Evolutionary conservation across 2,113 vertebrate species (phyloP).

Genomic region (Paralichthys olivaceus): DNA sequence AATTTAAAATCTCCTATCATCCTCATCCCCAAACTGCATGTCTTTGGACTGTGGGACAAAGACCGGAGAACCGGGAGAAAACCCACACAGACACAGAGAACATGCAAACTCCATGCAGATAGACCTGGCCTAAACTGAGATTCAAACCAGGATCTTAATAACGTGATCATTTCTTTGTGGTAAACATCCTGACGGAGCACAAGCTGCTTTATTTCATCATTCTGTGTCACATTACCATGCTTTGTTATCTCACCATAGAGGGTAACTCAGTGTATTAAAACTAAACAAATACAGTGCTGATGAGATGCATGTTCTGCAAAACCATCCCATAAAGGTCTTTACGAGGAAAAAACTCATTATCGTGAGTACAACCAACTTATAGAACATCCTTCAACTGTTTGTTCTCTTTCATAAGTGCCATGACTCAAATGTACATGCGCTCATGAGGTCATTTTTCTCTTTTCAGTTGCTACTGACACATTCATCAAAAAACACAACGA

Average conservation of each 20-base stretch:
- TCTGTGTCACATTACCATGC: neutral
- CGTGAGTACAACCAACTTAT: neutral
- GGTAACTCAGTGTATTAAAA: too few species aligned
- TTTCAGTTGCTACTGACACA: conserved; percentile 48
- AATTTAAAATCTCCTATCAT: too few species aligned
- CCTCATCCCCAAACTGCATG: too few species aligned
- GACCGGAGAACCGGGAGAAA: too few species aligned
- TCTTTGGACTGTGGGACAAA: too few species aligned
- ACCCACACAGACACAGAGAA: too few species aligned
- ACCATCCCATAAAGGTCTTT: too few species aligned
- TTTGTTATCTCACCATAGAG: neutral
- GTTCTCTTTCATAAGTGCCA: conserved; percentile 5
- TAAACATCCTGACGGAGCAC: neutral
- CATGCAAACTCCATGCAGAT: too few species aligned
- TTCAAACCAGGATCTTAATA: too few species aligned
- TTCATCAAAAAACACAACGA: conserved; percentile 34
- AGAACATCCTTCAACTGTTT: conserved; percentile 18
- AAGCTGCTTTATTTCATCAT: neutral
- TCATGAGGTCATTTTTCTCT: conserved; percentile 14
- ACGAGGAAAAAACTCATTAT: neutral
- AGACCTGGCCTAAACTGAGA: too few species aligned
- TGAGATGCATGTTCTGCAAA: too few species aligned
- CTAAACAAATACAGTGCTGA: too few species aligned
- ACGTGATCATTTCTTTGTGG: neutral
- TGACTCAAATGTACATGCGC: neutral